A percentile compares a stretch with the other conserved stretches of the same genome.
These are phyloP conservation scores for Drosophila watanabei DNA, from an alignment of 1,140 invertebrate genomes.

Conservation along the genomic window DNA sequence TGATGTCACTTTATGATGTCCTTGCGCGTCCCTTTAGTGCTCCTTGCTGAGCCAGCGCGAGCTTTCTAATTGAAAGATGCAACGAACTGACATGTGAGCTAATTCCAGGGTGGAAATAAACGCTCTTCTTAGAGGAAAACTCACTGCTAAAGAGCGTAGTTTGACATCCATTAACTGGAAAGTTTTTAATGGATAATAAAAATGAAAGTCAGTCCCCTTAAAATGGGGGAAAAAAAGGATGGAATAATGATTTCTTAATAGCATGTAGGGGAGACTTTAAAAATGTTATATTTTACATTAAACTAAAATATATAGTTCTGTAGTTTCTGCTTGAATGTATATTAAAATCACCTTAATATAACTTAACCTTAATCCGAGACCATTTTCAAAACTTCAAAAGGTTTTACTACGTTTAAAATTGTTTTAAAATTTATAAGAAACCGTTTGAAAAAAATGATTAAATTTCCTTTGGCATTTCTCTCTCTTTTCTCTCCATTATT, in stretches of 20 bases:
- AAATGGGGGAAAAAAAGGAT: too few relatives aligned
- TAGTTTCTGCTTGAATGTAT: background rate
- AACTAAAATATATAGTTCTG: background rate
- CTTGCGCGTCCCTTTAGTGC: conserved; percentile 66
- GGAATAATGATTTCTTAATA: background rate
- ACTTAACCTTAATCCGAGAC: too few relatives aligned
- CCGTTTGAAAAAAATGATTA: background rate
- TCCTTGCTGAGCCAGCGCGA: conserved; percentile 54
- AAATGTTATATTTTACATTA: background rate
- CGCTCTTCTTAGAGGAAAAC: background rate
- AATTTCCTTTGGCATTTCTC: conserved; percentile 2
- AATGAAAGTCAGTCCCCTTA: background rate
- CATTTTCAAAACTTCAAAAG: too few relatives aligned
- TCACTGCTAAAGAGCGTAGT: conserved; percentile 38
- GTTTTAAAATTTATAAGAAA: background rate
- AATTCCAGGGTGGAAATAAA: background rate
- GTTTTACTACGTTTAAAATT: background rate
- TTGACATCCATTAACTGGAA: conserved; percentile 61
- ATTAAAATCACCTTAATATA: too few relatives aligned
- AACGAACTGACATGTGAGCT: conserved; percentile 33
- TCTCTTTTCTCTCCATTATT: conserved; percentile 34
- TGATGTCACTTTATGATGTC: conserved; percentile 38
- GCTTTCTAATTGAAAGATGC: conserved; percentile 68
- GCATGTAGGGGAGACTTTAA: background rate
- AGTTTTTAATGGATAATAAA: conserved; percentile 43